Conservation (phyloP, 2,888 invertebrate genomes). For the Pseudanteris insignis region DNA sequence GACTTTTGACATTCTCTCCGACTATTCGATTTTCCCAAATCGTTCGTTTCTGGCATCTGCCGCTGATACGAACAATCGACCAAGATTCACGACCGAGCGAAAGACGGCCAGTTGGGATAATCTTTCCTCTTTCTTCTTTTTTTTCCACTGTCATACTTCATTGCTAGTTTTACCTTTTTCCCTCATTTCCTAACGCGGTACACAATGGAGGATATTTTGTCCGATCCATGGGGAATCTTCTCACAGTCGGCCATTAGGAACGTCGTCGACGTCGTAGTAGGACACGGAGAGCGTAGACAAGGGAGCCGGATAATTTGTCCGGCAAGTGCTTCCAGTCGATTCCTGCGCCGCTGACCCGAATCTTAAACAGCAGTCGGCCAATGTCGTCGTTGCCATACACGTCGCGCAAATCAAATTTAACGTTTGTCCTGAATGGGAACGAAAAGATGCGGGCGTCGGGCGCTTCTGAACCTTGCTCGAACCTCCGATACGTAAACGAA, state of each 20-base stretch:
- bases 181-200: slow-evolving; percentile 26
- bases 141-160: too few species aligned
- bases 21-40: slow-evolving; percentile 15
- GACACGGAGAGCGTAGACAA: slow-evolving; percentile 46
- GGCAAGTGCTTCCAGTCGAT: slow-evolving; percentile 49
- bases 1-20: too few species aligned
- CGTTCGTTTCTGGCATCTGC: slow-evolving; percentile 10
- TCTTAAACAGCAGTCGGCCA: slow-evolving; percentile 54
- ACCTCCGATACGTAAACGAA: slow-evolving; percentile 25
- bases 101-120: slow-evolving; percentile 23
- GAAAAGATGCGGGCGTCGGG: slow-evolving; percentile 25
- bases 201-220: slow-evolving; percentile 59
- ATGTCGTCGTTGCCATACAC: slow-evolving; percentile 29
- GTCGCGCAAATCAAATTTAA: slow-evolving; percentile 35
- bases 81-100: slow-evolving; percentile 7
- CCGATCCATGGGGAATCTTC: slow-evolving; percentile 56
- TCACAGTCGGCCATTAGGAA: slow-evolving; percentile 57
- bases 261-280: slow-evolving; percentile 34
- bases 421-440: slow-evolving; percentile 28
- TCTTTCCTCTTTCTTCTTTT: not conserved
- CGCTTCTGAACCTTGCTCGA: slow-evolving; percentile 22
- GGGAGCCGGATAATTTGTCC: slow-evolving; percentile 59
- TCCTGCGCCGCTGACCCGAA: slow-evolving; percentile 59
- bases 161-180: too few species aligned
- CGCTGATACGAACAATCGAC: slow-evolving; percentile 15